Base-by-base conservation (phyloP, 2,888 invertebrate species). In the Hyposoter dolosus region DNA sequence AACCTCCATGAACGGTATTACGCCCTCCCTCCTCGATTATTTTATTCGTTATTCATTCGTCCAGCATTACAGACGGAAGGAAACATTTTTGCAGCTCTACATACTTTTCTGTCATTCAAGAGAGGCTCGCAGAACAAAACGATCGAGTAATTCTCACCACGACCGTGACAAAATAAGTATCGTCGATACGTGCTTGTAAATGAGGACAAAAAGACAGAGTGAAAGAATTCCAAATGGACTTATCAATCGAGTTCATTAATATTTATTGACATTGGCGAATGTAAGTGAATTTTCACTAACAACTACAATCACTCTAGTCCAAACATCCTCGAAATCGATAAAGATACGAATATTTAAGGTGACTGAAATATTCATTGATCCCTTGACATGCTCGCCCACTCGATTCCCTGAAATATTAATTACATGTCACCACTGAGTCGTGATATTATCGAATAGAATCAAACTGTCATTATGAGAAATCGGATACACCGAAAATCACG, bases 21-120 rank as follows among this genome's bases (percentile, higher is more conserved):
- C 35, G 19, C 12, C 47, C n/a, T 32, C 72, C 32, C 74, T 40
- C 45, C 19, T 82, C 53, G 32, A 79, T 85, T 75, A 60, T 79
- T 79, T 76, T 32, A 65, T 65, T 40, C 35, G 69, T 60, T 45
- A 53, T 82, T 71, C 28, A 71, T 82, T 1, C 60, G 12, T 60
- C 6, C 12, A 60, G 15, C 5, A 28, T 28, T 60, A 28, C 28
- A 28, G 60, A 60, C 60, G 15, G 28, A 60, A 28, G 60, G 5
- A 28, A 56, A 60, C 28, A 66, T 19, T 76, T 50, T 76, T 76
- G 0, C 15, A 28, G n/a, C 19, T 72, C 35, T 10, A 35, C n/a
- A 69, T n/a, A 50, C n/a, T 50, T 43, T 43, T 60, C 17, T 15
- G 15, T 10, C 23, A 28, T 3, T 17, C n/a, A 17, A 1, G 17